phyloP scores from a whole-genome alignment of 1,140 invertebrate genomes.

The Epicauta chinensis region DNA sequence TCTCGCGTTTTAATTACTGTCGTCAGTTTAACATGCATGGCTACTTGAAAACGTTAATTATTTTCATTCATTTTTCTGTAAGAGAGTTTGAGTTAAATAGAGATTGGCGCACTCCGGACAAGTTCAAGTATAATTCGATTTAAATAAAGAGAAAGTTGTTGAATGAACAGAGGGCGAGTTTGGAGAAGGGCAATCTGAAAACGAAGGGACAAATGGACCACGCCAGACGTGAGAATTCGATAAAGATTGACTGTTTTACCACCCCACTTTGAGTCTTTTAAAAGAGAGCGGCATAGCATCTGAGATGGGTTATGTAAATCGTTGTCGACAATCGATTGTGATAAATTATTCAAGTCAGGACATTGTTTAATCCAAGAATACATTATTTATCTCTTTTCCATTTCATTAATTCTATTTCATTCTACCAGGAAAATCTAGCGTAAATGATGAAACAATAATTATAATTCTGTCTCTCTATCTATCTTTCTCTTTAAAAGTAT shows the following conservation, averaged over 20 bases:
- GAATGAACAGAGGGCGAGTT: conserved; percentile 14
- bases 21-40: no score
- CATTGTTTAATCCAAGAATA: conserved; percentile 1
- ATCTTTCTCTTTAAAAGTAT: no score
- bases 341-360: neutral
- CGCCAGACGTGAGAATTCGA: conserved; percentile 38
- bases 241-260: conserved; percentile 39
- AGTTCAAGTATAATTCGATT: conserved; percentile 42
- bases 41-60: no score
- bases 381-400: conserved; percentile 1
- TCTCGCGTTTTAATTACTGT: no score
- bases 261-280: conserved; percentile 25
- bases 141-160: conserved; percentile 41
- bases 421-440: no score
- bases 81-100: no score
- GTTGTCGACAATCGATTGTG: no score
- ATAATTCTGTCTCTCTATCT: no score
- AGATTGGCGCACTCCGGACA: no score
- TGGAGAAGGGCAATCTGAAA: conserved; percentile 31
- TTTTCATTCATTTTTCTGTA: no score
- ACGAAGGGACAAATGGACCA: conserved; percentile 27
- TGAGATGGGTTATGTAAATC: conserved; percentile 3
- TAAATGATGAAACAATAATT: no score
- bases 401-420: no score
- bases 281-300: conserved; percentile 3